Evolutionary conservation across 2,113 vertebrate species (phyloP).

Genomic region (Baryphthengus martii): DNA sequence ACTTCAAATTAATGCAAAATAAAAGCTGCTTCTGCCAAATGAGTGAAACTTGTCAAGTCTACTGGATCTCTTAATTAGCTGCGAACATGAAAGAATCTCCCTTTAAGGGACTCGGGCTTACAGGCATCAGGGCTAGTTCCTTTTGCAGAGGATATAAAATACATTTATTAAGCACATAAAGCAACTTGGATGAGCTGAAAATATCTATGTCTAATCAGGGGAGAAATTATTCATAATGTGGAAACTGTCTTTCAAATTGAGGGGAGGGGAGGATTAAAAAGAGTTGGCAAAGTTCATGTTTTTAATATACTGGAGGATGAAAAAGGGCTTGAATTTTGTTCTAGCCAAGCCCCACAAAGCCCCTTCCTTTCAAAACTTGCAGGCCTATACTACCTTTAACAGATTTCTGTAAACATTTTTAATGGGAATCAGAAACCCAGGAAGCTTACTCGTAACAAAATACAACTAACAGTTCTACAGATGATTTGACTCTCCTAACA

Average conservation of each 20-base stretch:
- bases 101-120: background rate
- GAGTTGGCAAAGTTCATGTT: background rate
- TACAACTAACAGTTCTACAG: background rate
- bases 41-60: slow-evolving; percentile 26
- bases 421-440: background rate
- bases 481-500: background rate
- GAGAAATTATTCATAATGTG: background rate
- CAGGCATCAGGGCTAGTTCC: background rate
- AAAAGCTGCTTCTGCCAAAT: slow-evolving; percentile 15
- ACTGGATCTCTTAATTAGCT: slow-evolving; percentile 39
- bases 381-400: background rate
- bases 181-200: background rate
- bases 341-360: background rate
- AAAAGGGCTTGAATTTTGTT: background rate
- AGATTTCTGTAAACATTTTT: background rate
- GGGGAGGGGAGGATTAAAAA: background rate
- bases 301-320: background rate
- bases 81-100: background rate
- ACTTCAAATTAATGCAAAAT: slow-evolving; percentile 38
- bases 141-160: background rate
- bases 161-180: background rate
- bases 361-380: background rate
- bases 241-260: background rate
- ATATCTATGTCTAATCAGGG: background rate
- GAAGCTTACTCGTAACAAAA: background rate